Base-by-base conservation (phyloP, 2,113 vertebrate species). In the Chaetorhynchus papuensis region DNA sequence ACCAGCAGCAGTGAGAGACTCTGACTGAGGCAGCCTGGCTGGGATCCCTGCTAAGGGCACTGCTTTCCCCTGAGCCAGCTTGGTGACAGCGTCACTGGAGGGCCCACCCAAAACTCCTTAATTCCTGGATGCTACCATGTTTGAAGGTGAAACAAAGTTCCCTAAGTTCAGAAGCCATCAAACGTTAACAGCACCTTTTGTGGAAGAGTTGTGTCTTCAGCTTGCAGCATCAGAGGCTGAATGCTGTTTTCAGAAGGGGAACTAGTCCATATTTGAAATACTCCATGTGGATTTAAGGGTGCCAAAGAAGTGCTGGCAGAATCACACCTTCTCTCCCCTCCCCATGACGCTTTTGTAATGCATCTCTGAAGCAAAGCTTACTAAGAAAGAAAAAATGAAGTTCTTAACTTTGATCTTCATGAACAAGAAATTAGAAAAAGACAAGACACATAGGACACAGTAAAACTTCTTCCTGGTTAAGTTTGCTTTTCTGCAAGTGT, bases 371-470 rank as follows among this genome's bases (percentile, higher is more conserved):
- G 6, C 20, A n/a, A 63, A 83, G 9, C 7, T 61, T n/a, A 47
- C 24, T n/a, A 20, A 81, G 30, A 61, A 63, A 78, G 9, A 44
- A 47, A 87, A 89, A 42, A 28, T 19, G 1, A 77, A 59, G 27
- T 52, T 18, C 20, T 65, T 50, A 66, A 35, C 7, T 77, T 77
- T 45, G 15, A 61, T 70, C 30, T 63, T 68, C 10, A 7, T 9
- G 10, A 77, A 22, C 21, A 75, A 47, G 35, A 83, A 72, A 69
- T 52, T 65, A 0, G 12, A 71, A 92, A 72, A 31, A 44, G 23
- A 30, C 9, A 78, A n/a, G 41, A 57, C 0, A 3, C 9, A 19
- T 41, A 53, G n/a, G 15, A 30, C 13, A 13, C 7, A 1, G 1
- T 65, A 50, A 66, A 89, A 78, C 2, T 49, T 37, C 15, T 54